Conservation (phyloP, 2,113 vertebrate species). For the Alouatta palliata region DNA sequence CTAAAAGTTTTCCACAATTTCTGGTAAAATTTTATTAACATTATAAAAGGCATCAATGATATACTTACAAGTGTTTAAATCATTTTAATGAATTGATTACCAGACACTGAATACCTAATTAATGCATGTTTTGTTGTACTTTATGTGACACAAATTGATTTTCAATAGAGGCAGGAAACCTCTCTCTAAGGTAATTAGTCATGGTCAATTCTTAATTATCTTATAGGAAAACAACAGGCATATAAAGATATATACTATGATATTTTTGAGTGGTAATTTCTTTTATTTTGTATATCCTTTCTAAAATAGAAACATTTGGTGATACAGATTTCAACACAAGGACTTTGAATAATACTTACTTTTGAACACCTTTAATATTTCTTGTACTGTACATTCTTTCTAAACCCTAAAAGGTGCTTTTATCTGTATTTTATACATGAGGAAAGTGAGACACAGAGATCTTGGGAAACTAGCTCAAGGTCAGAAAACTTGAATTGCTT, state of each 20-base stretch:
- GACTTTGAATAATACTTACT: not conserved
- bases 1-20: slow-evolving; percentile 23
- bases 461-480: not conserved
- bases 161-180: slow-evolving; percentile 63
- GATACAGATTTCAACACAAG: not conserved
- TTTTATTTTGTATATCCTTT: slow-evolving; percentile 25
- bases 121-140: slow-evolving; percentile 61
- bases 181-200: slow-evolving; percentile 75
- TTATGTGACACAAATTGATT: slow-evolving; percentile 77
- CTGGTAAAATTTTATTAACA: not conserved
- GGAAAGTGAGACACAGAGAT: not conserved
- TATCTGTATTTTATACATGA: not conserved
- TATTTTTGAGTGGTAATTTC: slow-evolving; percentile 1
- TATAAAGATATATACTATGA: slow-evolving; percentile 43
- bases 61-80: slow-evolving; percentile 7
- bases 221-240: slow-evolving; percentile 60
- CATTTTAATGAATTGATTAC: slow-evolving; percentile 59
- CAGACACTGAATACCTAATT: slow-evolving; percentile 63
- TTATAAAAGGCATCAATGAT: not conserved
- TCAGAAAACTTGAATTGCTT: not conserved
- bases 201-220: slow-evolving; percentile 76
- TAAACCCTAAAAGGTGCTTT: not conserved
- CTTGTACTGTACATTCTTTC: not conserved
- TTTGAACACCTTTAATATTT: not conserved
- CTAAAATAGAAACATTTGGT: not conserved